Percentiles rank a stretch among this genome's conserved stretches.
Evolutionary conservation across 2,888 invertebrate species (phyloP).

Genomic region (Lepidocyrtinus sp.): DNA sequence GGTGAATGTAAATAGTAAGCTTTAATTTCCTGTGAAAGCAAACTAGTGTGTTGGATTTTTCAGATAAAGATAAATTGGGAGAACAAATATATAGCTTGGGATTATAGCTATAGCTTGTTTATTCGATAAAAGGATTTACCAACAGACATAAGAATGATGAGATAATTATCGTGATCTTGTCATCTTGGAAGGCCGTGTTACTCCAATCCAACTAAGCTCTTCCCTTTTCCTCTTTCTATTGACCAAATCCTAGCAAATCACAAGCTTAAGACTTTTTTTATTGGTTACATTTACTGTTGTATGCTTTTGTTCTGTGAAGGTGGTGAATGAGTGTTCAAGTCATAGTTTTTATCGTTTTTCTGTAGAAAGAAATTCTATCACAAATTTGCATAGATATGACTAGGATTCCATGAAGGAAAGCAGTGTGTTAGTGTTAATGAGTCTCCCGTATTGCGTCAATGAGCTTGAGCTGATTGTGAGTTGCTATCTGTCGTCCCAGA

Average conservation of each 20-base stretch:
- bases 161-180: constrained; percentile 11
- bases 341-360: neutral
- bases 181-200: too few relatives aligned
- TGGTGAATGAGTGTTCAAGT: neutral
- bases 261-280: neutral
- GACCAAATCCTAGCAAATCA: neutral
- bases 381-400: constrained; percentile 8
- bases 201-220: too few relatives aligned
- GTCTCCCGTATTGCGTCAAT: too few relatives aligned
- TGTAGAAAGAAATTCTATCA: neutral
- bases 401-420: too few relatives aligned
- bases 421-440: too few relatives aligned
- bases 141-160: too few relatives aligned
- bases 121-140: too few relatives aligned
- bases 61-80: neutral
- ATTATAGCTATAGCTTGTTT: constrained; percentile 4
- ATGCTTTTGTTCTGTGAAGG: neutral
- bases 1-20: neutral
- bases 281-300: too few relatives aligned
- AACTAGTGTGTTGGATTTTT: neutral
- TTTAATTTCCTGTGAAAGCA: constrained; percentile 1
- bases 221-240: neutral
- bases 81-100: too few relatives aligned
- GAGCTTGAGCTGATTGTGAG: too few relatives aligned
- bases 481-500: too few relatives aligned